Evolutionary conservation across 2,113 vertebrate species (phyloP), one percentile per base, ranked within the genome.

Genomic region (Argyrosomus japonicus): DNA sequence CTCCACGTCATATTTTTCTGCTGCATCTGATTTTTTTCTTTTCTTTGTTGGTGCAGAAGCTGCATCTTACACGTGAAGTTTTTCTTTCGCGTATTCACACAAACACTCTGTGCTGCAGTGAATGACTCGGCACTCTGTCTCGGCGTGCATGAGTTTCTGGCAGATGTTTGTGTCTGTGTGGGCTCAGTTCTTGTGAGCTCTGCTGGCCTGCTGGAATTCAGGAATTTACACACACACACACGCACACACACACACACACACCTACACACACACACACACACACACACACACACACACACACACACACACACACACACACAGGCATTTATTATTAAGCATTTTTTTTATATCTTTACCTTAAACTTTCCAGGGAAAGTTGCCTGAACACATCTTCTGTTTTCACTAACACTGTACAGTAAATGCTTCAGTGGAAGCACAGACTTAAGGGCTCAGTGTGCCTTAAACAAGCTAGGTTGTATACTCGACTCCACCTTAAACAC

Each of bases 151-250:
- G 1, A 65, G 51, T 43, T 62, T 85, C 78, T 89, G 85, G 87
- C 85, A 90, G 83, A 87, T 84, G 88, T 88, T 83, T 90, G 87
- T 81, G 76, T 85, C 81, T 85, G 86, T 88, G 88, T 91, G 88
- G 88, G 84, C 84, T 82, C 78, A 63, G 84, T 87, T 87, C 88
- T 82, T 86, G 84, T 88, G 88, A 89, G 76, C 83, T 81, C 77
- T 86, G 72, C 79, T 80, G 77, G 82, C 73, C 80, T 58, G 69
- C 83, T 82, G 84, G 83, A 90, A 88, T 91, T 82, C 77, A 86
- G 85, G 68, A 82, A 85, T 83, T 57, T 64, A 62, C 68, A 74
- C 57, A 51, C 63, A 57, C 32, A 74, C 60, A 56, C 71, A 64
- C 68, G 73, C 29, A 29, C 29, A 29, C 29, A 29, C 29, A 4